Conservation (phyloP, 2,113 vertebrate species). For the Rhadina sibilatrix region DNA sequence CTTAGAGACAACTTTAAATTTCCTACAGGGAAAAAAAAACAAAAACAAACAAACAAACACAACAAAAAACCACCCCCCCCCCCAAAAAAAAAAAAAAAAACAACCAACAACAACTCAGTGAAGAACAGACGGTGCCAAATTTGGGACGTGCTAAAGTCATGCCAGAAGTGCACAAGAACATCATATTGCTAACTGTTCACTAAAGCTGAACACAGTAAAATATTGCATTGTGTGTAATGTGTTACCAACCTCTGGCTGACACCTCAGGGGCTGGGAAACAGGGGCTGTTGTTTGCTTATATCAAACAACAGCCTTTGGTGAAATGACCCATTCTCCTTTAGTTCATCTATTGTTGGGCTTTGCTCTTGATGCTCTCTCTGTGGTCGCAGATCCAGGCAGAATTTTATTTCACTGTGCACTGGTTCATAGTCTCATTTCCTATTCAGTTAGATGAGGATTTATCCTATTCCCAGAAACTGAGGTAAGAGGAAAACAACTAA, state of each 20-base stretch:
- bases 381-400: neutral
- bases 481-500: neutral
- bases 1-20: constrained; percentile 4
- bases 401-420: neutral
- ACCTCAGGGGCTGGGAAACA: neutral
- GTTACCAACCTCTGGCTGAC: neutral
- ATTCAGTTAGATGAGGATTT: neutral
- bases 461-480: neutral
- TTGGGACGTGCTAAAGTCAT: neutral
- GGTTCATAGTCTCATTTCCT: neutral
- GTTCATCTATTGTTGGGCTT: neutral
- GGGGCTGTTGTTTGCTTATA: too few species aligned
- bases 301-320: neutral
- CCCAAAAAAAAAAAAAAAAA: neutral
- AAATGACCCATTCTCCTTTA: neutral
- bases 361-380: neutral
- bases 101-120: neutral
- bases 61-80: too few species aligned
- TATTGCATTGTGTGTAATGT: neutral
- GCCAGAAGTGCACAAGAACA: neutral
- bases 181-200: neutral
- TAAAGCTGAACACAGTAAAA: constrained; percentile 25
- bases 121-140: neutral
- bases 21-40: neutral
- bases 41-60: too few species aligned